phyloP scores from a whole-genome alignment of 2,113 vertebrate genomes.

The Dasypus novemcinctus region DNA sequence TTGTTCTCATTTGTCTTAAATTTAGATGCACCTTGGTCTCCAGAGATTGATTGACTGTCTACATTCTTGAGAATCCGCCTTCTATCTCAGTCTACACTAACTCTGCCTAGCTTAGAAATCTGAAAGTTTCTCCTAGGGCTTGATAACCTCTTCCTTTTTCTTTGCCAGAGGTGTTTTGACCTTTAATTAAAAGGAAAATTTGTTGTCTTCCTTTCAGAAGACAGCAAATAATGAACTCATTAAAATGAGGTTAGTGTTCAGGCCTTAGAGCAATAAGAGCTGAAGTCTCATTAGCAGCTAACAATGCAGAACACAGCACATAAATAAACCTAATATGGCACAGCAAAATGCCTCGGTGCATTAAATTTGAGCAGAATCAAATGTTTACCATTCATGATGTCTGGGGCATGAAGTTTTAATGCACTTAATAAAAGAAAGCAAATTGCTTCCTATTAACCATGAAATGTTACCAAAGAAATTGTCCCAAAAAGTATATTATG shows the following conservation, averaged over 20 bases:
- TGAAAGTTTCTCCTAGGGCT: slow-evolving; percentile 74
- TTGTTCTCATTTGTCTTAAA: slow-evolving; percentile 83
- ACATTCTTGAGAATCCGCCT: slow-evolving; percentile 29
- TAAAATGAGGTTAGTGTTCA: slow-evolving; percentile 92
- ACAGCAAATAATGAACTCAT: slow-evolving; percentile 98
- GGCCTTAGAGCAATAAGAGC: slow-evolving; percentile 85
- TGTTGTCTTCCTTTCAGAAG: slow-evolving; percentile 93
- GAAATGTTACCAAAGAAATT: slow-evolving; percentile 83
- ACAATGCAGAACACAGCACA: slow-evolving; percentile 87
- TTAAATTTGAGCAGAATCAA: slow-evolving; percentile 88
- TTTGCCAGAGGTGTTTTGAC: slow-evolving; percentile 86
- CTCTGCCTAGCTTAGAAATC: slow-evolving; percentile 74
- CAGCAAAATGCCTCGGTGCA: slow-evolving; percentile 85
- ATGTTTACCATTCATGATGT: slow-evolving; percentile 86
- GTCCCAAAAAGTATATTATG: slow-evolving; percentile 82
- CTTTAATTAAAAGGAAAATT: slow-evolving; percentile 91
- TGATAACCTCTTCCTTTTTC: slow-evolving; percentile 84
- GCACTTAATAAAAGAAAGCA: slow-evolving; percentile 87
- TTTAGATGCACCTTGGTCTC: slow-evolving; percentile 82
- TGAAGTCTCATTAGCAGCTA: slow-evolving; percentile 88
- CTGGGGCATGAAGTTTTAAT: slow-evolving; percentile 87
- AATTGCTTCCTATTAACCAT: slow-evolving; percentile 86
- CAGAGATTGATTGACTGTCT: slow-evolving; percentile 65
- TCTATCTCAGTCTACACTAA: slow-evolving; percentile 10
- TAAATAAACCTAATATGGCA: slow-evolving; percentile 88